Percentiles rank a stretch among this genome's conserved stretches.
Conservation (phyloP, 2,888 invertebrate species). For the Labia minor region DNA sequence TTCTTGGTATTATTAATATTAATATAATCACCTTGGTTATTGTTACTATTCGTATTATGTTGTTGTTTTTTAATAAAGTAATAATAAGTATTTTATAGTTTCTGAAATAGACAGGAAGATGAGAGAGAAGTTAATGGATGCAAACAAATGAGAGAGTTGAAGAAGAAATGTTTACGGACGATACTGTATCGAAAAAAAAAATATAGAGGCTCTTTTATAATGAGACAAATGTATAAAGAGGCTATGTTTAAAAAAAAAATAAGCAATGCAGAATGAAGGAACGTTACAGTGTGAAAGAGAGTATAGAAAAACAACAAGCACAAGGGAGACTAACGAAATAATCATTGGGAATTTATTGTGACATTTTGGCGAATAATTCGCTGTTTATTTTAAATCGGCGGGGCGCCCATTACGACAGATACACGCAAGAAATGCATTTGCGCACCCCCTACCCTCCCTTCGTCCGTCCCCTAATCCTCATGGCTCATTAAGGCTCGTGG, state of each 20-base stretch:
- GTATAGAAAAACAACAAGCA: background rate
- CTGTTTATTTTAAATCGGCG: background rate
- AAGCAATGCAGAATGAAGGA: constrained; percentile 3
- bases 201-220: constrained; percentile 5
- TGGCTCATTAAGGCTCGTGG: background rate
- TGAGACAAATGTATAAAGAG: background rate
- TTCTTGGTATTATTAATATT: no score
- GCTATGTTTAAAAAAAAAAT: constrained; percentile 3
- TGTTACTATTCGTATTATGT: no score
- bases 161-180: constrained; percentile 7
- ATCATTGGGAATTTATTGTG: background rate
- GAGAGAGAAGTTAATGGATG: background rate
- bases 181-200: background rate
- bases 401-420: background rate
- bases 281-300: background rate
- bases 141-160: background rate
- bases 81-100: no score
- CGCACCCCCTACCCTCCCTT: background rate
- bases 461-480: no score
- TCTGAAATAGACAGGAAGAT: background rate
- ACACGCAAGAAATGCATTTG: constrained; percentile 13
- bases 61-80: no score
- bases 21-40: no score
- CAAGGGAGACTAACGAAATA: constrained; percentile 18
- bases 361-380: constrained; percentile 13